Evolutionary conservation across 1,140 invertebrate species (phyloP), one percentile per base, ranked within the genome.

Genomic region (Babylonia areolata): DNA sequence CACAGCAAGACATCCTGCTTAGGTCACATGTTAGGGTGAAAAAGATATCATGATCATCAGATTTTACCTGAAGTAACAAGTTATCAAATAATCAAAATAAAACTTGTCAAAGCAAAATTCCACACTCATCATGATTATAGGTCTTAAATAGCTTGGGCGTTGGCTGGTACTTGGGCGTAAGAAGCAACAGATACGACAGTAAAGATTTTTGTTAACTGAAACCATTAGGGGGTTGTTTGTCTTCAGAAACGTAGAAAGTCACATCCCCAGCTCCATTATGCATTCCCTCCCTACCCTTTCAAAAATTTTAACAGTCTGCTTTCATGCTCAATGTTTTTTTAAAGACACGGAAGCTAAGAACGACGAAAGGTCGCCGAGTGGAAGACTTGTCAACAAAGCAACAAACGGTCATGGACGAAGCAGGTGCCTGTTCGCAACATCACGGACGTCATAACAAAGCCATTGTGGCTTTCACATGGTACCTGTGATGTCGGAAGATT

Each of bases 401-500:
- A 51, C 46, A 51, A 51, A 64, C 15, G 15, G 58, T 64, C 58
- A 64, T 23, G 58, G 58, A 64, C 28, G 58, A 64, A 64, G 58
- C 58, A 64, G 58, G 58, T 64, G 9, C 58, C 58, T 64, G 58
- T 23, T 64, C 28, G n/a, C 58, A 64, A 64, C 58, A 64, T 64
- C 58, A 64, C 58, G 28, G 58, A 23, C 15, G 28, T 23, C 17
- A 23, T n/a, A 64, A 64, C 28, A 6, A 64, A 23, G 6, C 28
- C 58, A 23, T 64, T 64, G 28, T 64, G 2, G 12, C 28, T 64
- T 23, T 23, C 58, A 28, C 6, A 3, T 12, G 58, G 79, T 89
- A 90, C 90, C 90, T 88, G 88, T 90, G 12, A 90, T 90, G 89
- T 93, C 92, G n/a, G 92, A 90, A 40, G 93, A 93, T 88, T 94